Evolutionary conservation across 2,888 invertebrate genomes (phyloP).

Genomic region (Hybos culiciformis): DNA sequence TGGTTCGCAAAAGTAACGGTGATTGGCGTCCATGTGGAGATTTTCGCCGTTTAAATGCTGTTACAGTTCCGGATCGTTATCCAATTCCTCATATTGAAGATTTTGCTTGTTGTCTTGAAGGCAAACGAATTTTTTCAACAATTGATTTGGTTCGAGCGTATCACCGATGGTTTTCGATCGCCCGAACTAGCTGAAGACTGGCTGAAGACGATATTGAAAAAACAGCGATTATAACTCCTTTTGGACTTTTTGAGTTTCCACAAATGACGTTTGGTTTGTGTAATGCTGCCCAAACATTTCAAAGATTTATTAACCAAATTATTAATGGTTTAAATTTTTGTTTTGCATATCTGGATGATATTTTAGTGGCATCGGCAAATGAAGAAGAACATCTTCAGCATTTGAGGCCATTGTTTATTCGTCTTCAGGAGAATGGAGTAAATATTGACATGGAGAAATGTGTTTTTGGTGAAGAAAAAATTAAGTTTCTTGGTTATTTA

Average conservation of each 20-base stretch:
- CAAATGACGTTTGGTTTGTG: constrained; percentile 24
- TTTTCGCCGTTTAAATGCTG: neutral
- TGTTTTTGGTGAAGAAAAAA: constrained; percentile 4
- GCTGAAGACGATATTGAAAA: neutral
- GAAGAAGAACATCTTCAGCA: constrained; percentile 16
- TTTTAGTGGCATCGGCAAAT: constrained; percentile 17
- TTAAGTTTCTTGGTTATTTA: constrained; percentile 6
- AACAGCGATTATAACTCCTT: constrained; percentile 22
- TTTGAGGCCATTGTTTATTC: constrained; percentile 14
- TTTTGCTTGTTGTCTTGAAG: constrained; percentile 5
- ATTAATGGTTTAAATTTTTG: constrained; percentile 15
- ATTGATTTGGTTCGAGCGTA: constrained; percentile 9
- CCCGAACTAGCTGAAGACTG: neutral
- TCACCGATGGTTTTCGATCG: neutral
- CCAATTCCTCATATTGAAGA: constrained; percentile 2
- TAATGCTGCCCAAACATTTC: constrained; percentile 25
- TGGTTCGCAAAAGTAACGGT: neutral
- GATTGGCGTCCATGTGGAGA: neutral
- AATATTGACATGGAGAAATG: constrained; percentile 14
- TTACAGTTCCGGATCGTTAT: neutral
- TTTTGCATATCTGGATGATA: constrained; percentile 20
- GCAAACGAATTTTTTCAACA: constrained; percentile 7
- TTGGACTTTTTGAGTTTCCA: constrained; percentile 24
- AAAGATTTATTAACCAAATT: constrained; percentile 23
- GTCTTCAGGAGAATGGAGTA: constrained; percentile 14